Conservation (phyloP, 53 echinoderm and acorn worm genomes). For the Glandiceps talaboti region DNA sequence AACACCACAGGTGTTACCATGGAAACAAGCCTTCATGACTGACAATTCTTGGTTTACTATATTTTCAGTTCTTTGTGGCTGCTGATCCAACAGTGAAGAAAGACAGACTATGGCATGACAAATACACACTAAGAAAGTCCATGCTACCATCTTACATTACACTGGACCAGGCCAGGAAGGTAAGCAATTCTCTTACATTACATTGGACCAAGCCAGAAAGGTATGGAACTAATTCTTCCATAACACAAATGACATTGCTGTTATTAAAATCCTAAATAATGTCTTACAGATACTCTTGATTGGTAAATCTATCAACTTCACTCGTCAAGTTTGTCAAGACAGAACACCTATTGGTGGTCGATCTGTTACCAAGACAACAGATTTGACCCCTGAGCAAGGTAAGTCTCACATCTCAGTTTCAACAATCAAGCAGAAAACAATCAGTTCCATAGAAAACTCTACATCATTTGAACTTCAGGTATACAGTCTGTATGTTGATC, state of each 20-base stretch:
- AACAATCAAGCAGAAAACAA: too few relatives aligned
- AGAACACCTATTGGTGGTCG: slow-evolving; percentile 30
- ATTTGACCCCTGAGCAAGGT: not conserved
- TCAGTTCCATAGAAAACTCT: too few relatives aligned
- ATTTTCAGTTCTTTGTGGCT: slow-evolving; percentile 79
- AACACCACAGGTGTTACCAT: too few relatives aligned
- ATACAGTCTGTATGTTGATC: too few relatives aligned
- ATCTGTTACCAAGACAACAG: not conserved
- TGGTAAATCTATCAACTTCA: slow-evolving; percentile 95
- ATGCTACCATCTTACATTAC: slow-evolving; percentile 86
- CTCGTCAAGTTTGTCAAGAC: slow-evolving; percentile 86
- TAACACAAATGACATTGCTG: too few relatives aligned
- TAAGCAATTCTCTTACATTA: slow-evolving; percentile 44
- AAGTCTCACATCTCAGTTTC: too few relatives aligned
- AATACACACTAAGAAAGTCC: slow-evolving; percentile 85
- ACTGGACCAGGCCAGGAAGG: slow-evolving; percentile 83
- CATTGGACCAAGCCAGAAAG: slow-evolving; percentile 76
- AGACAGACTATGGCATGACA: slow-evolving; percentile 92
- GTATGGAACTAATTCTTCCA: too few relatives aligned
- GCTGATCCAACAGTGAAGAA: slow-evolving; percentile 73
- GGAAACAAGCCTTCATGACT: too few relatives aligned
- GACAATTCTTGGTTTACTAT: too few relatives aligned
- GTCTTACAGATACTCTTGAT: slow-evolving; percentile 65
- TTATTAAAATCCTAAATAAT: too few relatives aligned
- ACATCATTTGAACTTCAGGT: too few relatives aligned